Base-by-base conservation (phyloP, 2,113 vertebrate genomes). In the Ginglymostoma cirratum region DNA sequence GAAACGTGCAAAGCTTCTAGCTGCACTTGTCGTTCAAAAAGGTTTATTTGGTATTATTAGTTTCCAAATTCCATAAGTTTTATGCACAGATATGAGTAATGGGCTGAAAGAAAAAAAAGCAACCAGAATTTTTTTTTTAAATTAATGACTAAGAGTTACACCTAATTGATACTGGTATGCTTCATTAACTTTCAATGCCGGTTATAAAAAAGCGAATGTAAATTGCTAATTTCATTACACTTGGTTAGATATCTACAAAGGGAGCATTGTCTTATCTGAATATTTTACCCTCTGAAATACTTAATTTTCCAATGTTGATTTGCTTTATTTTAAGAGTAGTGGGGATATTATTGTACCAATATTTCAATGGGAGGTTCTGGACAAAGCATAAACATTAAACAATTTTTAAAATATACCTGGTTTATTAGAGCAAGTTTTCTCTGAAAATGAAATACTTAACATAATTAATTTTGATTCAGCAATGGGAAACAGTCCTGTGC, bases 41-140 rank as follows among this genome's bases (percentile, higher is more conserved):
- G 27, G 14, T 42, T 19, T 69, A 38, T 92, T 92, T 5, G 14
- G 14, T 55, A n/a, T 55, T 65, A 27, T 90, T 61, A 14, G 15
- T 76, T 67, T 95, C 23, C 69, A 72, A 95, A 95, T 95, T 95
- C 94, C 94, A 95, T 7, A 95, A 10, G 45, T 69, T 95, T 69
- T 12, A 52, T 70, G 42, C 69, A 48, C 67, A 72, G 45, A 52
- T 27, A 95, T 42, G 55, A 70, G 66, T 10, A 52, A 55, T 89
- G 15, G 87, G 6, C 24, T 52, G 30, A 4, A 30, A 94, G 27
- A 38, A 48, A 70, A 34, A 67, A 94, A 19, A 34, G 61, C 30
- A 93, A 94, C 52, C 19, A 65, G 55, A 30, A 55, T 61, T 61
- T 12, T 24, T 69, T 72, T 94, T 67, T 67, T 70, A 0, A 0